A percentile compares a stretch with the other conserved stretches of the same genome.
These are phyloP conservation scores for Halictus ligatus DNA, from an alignment of 2,888 invertebrate species.

Conservation along the genomic window DNA sequence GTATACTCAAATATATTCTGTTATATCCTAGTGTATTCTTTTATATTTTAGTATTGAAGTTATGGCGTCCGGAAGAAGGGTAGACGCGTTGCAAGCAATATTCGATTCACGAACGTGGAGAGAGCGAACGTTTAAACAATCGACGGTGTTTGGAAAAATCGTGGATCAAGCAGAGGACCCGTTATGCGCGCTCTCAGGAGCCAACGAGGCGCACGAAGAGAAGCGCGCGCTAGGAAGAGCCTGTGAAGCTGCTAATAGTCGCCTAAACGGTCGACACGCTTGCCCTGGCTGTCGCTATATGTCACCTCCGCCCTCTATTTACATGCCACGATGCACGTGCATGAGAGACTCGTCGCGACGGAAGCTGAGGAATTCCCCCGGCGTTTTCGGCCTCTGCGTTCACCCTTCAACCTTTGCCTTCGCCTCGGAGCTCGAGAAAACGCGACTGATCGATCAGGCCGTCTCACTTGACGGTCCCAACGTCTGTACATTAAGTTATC, in stretches of 20 bases:
- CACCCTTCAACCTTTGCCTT: background rate
- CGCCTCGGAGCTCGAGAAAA: background rate
- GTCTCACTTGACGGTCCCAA: background rate
- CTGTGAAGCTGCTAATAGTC: constrained; percentile 73
- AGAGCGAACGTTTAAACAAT: background rate
- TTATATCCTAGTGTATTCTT: too few relatives aligned
- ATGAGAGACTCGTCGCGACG: constrained; percentile 61
- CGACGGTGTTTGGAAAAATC: background rate
- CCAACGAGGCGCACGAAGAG: constrained; percentile 23
- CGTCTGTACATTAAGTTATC: background rate
- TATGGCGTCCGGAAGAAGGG: too few relatives aligned
- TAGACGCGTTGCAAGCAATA: too few relatives aligned
- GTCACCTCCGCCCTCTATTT: constrained; percentile 73
- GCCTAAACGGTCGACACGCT: constrained; percentile 76
- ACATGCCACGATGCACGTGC: constrained; percentile 66
- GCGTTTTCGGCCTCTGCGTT: constrained; percentile 16
- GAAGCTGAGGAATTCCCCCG: constrained; percentile 45
- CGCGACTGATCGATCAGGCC: background rate
- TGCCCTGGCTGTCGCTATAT: constrained; percentile 74
- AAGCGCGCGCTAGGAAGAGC: constrained; percentile 59
- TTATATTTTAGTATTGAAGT: too few relatives aligned
- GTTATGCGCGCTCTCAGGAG: background rate
- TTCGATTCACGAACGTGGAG: too few relatives aligned
- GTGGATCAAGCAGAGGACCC: background rate
- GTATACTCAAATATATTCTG: too few relatives aligned